phyloP scores from a whole-genome alignment of 2,888 invertebrate genomes.

The Diplazon laetatorius region DNA sequence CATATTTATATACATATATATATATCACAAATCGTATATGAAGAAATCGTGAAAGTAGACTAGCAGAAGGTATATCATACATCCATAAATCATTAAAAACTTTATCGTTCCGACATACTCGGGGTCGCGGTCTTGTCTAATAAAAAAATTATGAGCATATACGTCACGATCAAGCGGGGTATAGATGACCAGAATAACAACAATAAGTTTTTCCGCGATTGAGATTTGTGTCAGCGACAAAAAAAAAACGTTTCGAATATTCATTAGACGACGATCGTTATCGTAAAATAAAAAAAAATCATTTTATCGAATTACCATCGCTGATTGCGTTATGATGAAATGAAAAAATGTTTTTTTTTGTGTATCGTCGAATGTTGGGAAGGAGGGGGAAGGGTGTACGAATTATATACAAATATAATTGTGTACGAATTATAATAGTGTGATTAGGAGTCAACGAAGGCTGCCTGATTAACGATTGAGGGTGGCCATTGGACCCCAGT shows the following conservation, averaged over 20 bases:
- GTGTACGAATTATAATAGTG: neutral
- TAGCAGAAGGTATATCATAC: slow-evolving; percentile 8
- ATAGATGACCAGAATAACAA: slow-evolving; percentile 13
- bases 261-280: neutral
- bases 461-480: neutral
- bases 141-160: slow-evolving; percentile 26
- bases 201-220: slow-evolving; percentile 42
- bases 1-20: no score
- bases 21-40: no score
- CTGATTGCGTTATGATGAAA: no score
- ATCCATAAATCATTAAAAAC: slow-evolving; percentile 18
- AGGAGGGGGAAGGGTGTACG: no score
- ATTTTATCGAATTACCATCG: neutral
- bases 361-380: no score
- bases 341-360: neutral
- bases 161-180: neutral
- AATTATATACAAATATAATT: no score
- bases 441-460: neutral
- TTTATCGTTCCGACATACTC: neutral
- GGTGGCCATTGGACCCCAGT: slow-evolving; percentile 87
- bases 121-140: neutral
- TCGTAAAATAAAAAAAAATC: neutral
- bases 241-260: no score
- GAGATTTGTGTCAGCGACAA: slow-evolving; percentile 38
- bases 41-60: neutral